Percentiles rank a stretch among this genome's conserved stretches.
Conservation (phyloP, 2,113 vertebrate species). For the Heterochromis multidens region DNA sequence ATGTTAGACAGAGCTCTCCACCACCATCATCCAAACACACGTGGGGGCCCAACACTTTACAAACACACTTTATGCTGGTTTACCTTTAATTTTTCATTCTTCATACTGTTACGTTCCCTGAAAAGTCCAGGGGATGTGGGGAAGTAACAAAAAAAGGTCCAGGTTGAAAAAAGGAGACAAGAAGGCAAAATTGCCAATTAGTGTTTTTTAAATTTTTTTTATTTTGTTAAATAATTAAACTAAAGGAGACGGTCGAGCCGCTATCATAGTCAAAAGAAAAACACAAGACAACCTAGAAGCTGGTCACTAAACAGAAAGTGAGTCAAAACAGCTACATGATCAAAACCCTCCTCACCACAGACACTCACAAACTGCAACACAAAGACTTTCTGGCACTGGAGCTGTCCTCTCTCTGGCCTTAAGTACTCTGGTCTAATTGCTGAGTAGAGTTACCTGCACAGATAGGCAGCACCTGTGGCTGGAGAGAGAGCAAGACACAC, state of each 20-base stretch:
- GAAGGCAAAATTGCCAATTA: background rate
- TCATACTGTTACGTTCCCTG: background rate
- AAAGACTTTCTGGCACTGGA: too few relatives aligned
- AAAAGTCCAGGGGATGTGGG: background rate
- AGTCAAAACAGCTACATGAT: background rate
- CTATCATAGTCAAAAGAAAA: background rate
- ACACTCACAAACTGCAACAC: too few relatives aligned
- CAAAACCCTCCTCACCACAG: background rate
- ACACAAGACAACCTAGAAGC: background rate
- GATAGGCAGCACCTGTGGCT: too few relatives aligned
- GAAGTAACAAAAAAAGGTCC: background rate
- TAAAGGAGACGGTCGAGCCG: too few relatives aligned
- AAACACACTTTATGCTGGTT: background rate
- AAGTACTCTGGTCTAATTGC: too few relatives aligned
- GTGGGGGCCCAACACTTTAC: background rate
- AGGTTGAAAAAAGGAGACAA: background rate
- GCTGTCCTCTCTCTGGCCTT: too few relatives aligned
- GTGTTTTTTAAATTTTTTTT: background rate
- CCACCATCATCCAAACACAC: too few relatives aligned
- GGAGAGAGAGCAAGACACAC: too few relatives aligned
- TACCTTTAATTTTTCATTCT: background rate
- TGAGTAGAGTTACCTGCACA: too few relatives aligned
- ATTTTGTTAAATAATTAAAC: background rate
- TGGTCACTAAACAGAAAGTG: background rate
- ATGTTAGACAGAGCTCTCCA: background rate